These are phyloP conservation scores for Neodiprion pinetum DNA, from an alignment of 1,140 invertebrate genomes.

Conservation along the genomic window DNA sequence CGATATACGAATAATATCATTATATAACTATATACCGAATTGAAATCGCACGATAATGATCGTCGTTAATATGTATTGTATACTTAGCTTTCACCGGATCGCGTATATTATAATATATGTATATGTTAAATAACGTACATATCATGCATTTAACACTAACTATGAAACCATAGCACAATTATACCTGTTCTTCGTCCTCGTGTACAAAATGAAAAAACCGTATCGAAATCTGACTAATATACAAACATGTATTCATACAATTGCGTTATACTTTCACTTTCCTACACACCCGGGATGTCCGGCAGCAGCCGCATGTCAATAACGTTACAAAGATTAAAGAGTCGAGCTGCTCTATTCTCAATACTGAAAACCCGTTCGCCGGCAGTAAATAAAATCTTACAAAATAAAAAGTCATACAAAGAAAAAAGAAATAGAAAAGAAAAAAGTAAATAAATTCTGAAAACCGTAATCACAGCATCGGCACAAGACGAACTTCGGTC, in stretches of 20 bases:
- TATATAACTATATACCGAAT: not conserved
- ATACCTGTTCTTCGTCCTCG: not conserved
- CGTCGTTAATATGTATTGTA: not conserved
- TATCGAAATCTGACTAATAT: not conserved
- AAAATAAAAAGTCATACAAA: not conserved
- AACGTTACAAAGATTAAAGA: too few species aligned
- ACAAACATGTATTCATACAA: too few species aligned
- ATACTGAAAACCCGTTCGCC: too few species aligned
- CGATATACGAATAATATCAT: not conserved
- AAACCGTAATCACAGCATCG: not conserved
- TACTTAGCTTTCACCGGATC: not conserved
- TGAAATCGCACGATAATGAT: not conserved
- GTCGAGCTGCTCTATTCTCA: too few species aligned
- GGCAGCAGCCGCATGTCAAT: too few species aligned
- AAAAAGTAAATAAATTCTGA: not conserved
- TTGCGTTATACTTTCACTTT: too few species aligned
- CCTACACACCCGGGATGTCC: too few species aligned
- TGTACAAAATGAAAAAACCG: conserved; percentile 1
- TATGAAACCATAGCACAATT: not conserved
- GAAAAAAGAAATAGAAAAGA: not conserved
- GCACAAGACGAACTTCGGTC: not conserved
- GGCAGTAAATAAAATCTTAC: too few species aligned
- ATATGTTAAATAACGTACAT: too few species aligned
- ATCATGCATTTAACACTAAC: too few species aligned
- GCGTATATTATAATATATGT: not conserved